A percentile compares a stretch with the other conserved stretches of the same genome.
phyloP scores from a whole-genome alignment of 2,888 invertebrate genomes.

The Drosophila antonietae region DNA sequence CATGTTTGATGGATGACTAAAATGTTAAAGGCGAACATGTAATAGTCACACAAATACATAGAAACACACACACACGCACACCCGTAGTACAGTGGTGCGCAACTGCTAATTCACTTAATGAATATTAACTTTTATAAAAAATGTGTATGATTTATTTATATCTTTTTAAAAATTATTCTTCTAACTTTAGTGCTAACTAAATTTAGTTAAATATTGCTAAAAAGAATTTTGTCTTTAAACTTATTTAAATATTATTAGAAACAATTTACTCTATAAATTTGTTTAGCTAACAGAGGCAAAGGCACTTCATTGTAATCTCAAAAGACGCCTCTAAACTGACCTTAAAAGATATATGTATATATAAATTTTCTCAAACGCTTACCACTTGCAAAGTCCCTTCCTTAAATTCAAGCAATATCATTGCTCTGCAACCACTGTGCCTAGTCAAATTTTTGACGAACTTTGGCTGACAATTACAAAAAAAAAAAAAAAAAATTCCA shows the following conservation, averaged over 20 bases:
- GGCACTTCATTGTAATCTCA: too few species aligned
- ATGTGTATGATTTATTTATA: too few species aligned
- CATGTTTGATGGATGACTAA: conserved; percentile 51
- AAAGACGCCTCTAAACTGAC: background rate
- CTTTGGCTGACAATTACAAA: conserved; percentile 37
- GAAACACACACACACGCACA: too few species aligned
- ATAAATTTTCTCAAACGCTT: background rate
- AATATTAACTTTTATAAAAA: background rate
- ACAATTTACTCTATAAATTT: too few species aligned
- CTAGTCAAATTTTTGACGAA: conserved; percentile 21
- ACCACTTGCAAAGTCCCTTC: background rate
- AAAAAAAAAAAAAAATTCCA: background rate
- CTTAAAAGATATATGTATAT: background rate
- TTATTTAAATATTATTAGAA: too few species aligned
- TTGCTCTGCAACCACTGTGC: conserved; percentile 27
- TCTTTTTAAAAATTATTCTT: too few species aligned
- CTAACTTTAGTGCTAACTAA: too few species aligned
- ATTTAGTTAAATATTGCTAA: too few species aligned
- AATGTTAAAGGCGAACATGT: conserved; percentile 39
- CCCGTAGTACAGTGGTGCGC: conserved; percentile 9
- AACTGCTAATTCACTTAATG: background rate
- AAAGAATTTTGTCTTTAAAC: too few species aligned
- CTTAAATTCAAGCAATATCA: background rate
- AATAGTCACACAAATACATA: conserved; percentile 8
- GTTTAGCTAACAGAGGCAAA: too few species aligned